These are phyloP conservation scores for Aphrocallistes beatrix DNA, from an alignment of 37 sponge, comb jelly and placozoan species.

Conservation along the genomic window DNA sequence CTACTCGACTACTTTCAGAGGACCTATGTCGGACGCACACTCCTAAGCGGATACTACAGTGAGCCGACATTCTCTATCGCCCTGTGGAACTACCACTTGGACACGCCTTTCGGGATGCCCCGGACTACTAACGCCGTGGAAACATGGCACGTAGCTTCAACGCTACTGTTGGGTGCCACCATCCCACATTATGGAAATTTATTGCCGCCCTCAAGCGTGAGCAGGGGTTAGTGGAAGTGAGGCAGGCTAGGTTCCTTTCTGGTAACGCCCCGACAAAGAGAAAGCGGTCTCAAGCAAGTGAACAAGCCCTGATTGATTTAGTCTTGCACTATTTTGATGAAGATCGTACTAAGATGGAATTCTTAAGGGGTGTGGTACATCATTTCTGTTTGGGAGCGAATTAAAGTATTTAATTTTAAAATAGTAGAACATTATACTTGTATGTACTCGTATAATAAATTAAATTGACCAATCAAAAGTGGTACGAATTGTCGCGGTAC, in stretches of 20 bases:
- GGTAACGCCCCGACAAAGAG: background rate
- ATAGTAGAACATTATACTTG: no score
- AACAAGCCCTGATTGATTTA: no score
- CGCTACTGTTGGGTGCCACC: background rate
- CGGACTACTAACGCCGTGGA: slow-evolving; percentile 7
- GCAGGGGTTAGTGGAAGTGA: background rate
- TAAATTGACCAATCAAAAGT: no score
- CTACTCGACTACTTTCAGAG: background rate
- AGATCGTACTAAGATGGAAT: no score
- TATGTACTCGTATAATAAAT: no score
- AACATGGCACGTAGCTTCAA: background rate
- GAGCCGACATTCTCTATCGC: background rate
- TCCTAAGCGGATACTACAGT: background rate
- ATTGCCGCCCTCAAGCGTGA: background rate
- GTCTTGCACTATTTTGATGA: no score
- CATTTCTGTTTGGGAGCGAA: no score
- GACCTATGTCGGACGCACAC: background rate
- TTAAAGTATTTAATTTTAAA: no score
- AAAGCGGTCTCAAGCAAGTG: no score
- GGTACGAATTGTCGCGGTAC: no score
- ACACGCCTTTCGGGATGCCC: background rate
- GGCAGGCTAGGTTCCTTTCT: background rate
- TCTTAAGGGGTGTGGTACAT: no score
- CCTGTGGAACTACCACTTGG: background rate
- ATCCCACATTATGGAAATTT: background rate